Conservation (phyloP, 2,113 vertebrate species). For the Meleagris gallopavo region DNA sequence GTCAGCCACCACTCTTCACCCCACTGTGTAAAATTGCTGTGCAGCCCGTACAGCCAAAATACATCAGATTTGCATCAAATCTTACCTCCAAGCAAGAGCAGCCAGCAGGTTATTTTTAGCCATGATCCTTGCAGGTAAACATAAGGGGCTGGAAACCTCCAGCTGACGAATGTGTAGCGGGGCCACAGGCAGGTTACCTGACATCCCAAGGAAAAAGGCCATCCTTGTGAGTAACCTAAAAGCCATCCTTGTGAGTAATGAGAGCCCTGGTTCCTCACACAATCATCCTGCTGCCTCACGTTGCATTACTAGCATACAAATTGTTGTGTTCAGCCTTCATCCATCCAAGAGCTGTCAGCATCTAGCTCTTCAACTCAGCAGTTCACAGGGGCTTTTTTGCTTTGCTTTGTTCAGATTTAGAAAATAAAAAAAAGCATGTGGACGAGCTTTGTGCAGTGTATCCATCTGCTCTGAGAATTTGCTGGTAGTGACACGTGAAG, state of each 20-base stretch:
- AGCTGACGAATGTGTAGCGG: neutral
- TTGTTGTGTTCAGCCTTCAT: neutral
- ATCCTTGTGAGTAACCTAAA: neutral
- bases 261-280: neutral
- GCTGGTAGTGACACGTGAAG: neutral
- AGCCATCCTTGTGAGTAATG: neutral
- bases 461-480: neutral
- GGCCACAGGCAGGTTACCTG: neutral
- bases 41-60: neutral
- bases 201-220: neutral
- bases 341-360: neutral
- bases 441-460: neutral
- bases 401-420: neutral
- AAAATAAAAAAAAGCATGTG: neutral
- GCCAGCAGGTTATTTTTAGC: neutral
- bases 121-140: neutral
- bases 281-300: neutral
- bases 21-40: accelerated
- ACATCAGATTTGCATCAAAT: neutral
- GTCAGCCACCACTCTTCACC: neutral
- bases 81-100: neutral
- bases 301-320: neutral
- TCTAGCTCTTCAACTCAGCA: neutral
- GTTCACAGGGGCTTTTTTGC: neutral
- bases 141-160: neutral